Conservation (phyloP, 2,888 invertebrate species). For the Eupithecia abbreviata region DNA sequence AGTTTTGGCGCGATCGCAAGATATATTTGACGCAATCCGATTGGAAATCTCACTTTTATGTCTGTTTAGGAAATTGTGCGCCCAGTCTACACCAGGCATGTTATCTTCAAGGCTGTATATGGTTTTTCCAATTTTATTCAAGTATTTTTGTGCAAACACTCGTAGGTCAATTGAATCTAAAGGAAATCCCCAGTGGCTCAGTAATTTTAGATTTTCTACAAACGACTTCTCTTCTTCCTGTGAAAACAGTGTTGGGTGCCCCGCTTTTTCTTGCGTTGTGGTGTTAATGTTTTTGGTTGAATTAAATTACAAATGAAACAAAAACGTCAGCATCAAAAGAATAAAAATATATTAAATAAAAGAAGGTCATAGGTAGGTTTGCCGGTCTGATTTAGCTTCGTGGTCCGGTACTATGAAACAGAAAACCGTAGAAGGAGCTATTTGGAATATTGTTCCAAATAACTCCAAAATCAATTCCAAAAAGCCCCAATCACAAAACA, state of each 20-base stretch:
- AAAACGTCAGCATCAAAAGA: too few species aligned
- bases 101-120: conserved; percentile 36
- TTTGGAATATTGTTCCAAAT: neutral
- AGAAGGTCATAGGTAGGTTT: too few species aligned
- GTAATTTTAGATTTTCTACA: neutral
- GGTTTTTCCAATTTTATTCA: conserved; percentile 39
- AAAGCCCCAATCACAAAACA: neutral
- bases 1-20: too few species aligned
- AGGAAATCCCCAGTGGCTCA: conserved; percentile 27
- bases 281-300: too few species aligned
- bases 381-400: too few species aligned
- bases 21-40: too few species aligned
- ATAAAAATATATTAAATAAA: too few species aligned
- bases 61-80: conserved; percentile 34
- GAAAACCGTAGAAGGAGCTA: neutral
- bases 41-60: conserved; percentile 2
- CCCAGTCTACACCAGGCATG: conserved; percentile 41
- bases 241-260: conserved; percentile 34
- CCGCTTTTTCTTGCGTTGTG: conserved; percentile 33
- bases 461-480: neutral
- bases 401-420: too few species aligned
- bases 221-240: neutral
- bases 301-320: too few species aligned
- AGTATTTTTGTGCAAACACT: conserved; percentile 38
- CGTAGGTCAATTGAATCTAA: conserved; percentile 32